These are phyloP conservation scores for Lycocerus yunnanus DNA, from an alignment of 2,888 invertebrate genomes.

Conservation along the genomic window DNA sequence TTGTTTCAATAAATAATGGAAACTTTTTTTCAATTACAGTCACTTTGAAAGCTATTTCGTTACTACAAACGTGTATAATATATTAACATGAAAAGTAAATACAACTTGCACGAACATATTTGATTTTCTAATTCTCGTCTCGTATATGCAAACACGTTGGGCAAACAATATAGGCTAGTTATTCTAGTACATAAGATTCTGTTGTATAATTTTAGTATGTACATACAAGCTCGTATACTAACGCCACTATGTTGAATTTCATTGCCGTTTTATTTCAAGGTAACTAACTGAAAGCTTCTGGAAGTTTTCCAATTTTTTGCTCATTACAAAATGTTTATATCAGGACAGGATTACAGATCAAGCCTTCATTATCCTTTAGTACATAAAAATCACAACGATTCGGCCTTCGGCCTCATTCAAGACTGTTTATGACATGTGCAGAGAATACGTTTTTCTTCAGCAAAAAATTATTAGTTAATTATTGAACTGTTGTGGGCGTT, in stretches of 20 bases:
- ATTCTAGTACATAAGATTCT: slow-evolving; percentile 14
- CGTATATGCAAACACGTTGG: slow-evolving; percentile 24
- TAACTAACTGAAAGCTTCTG: not conserved
- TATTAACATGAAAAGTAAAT: slow-evolving; percentile 7
- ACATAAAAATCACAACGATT: too few relatives aligned
- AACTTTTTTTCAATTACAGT: not conserved
- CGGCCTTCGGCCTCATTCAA: too few relatives aligned
- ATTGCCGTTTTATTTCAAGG: not conserved
- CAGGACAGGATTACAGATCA: too few relatives aligned
- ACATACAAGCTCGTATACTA: not conserved
- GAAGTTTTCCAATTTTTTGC: not conserved
- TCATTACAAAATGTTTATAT: too few relatives aligned
- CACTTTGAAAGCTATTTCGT: not conserved
- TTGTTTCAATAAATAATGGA: not conserved
- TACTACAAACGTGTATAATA: not conserved
- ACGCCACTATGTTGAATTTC: not conserved
- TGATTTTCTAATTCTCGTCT: slow-evolving; percentile 27
- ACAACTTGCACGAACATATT: slow-evolving; percentile 23
- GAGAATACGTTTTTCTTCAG: too few relatives aligned
- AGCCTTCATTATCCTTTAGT: too few relatives aligned
- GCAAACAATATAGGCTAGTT: slow-evolving; percentile 22
- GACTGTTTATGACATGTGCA: too few relatives aligned
- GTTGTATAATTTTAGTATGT: slow-evolving; percentile 9
- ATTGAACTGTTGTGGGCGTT: too few relatives aligned
- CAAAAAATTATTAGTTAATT: too few relatives aligned